Percentiles rank a stretch among this genome's conserved stretches.
phyloP scores from a whole-genome alignment of 1,140 invertebrate genomes.

The Apis laboriosa region DNA sequence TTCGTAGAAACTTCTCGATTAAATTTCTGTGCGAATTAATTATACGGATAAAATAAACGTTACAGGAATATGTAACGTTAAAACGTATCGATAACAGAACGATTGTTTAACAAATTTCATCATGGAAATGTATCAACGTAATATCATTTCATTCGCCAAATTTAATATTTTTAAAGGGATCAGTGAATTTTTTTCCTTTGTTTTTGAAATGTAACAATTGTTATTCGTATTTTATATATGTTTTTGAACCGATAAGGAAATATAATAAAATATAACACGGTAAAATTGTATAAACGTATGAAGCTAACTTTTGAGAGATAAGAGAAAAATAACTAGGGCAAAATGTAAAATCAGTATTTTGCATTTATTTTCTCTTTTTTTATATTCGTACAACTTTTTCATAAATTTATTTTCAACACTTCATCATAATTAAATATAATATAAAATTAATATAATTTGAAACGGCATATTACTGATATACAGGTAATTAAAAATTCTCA shows the following conservation, averaged over 20 bases:
- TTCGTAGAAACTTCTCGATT: background rate
- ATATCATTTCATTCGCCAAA: background rate
- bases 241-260: background rate
- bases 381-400: no score
- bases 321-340: background rate
- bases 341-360: background rate
- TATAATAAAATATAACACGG: background rate
- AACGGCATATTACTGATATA: no score
- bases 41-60: background rate
- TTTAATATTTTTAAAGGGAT: background rate
- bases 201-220: background rate
- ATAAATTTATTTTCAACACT: no score
- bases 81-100: background rate
- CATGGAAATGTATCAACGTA: background rate
- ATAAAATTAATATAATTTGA: no score
- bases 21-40: background rate
- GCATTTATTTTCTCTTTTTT: background rate
- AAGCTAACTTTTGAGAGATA: background rate
- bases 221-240: background rate
- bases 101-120: background rate
- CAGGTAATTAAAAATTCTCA: no score
- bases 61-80: background rate
- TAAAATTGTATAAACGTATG: background rate
- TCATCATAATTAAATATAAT: no score
- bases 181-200: background rate